Base-by-base conservation (phyloP, 2,113 vertebrate species). In the Abramis brama region DNA sequence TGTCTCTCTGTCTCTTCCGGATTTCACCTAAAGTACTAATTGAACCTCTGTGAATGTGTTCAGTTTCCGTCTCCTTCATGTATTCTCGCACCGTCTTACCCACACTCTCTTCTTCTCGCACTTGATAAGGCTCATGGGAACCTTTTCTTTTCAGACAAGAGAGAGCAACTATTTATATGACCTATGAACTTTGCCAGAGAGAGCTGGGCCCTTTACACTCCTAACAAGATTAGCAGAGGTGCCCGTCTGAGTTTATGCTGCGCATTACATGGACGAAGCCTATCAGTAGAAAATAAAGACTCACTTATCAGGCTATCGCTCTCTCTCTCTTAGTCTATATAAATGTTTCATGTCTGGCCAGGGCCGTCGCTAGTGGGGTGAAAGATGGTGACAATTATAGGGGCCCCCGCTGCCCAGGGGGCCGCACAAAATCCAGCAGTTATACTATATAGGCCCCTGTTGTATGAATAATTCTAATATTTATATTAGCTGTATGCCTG, bases 201-300 rank as follows among this genome's bases (percentile, higher is more conserved):
- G 79, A 75, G 79, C 78, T 74, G 68, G 85, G 88, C 83, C 85
- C 86, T 85, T 89, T 88, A 86, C 74, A 83, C 84, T 30, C 84
- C 81, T 87, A 89, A 86, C 66, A 86, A 88, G 89, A 94, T 94
- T 92, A 89, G 90, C 89, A 88, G 90, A 91, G 84, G 15, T 17
- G 52, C 1, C 17, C 88, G 89, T 90, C 88, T 15, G 90, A 87
- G 85, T 52, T 57, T 62, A 55, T 17, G 27, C 15, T 89, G 90
- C 89, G 87, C 88, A 87, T 88, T 77, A 77, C 55, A 75, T 47
- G 60, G n/a, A 27, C 4, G 55, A 57, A 57, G 55, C 57, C 36
- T 27, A 17, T 43, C 23, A 11, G 36, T 7, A 80, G 78, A 64
- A 60, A 23, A 59, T 55, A 78, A 39, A 78, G 57, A 23, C 76